Evolutionary conservation across 2,797 vertebrate species (phyloP).

Genomic region (Nyctalus aviator): DNA sequence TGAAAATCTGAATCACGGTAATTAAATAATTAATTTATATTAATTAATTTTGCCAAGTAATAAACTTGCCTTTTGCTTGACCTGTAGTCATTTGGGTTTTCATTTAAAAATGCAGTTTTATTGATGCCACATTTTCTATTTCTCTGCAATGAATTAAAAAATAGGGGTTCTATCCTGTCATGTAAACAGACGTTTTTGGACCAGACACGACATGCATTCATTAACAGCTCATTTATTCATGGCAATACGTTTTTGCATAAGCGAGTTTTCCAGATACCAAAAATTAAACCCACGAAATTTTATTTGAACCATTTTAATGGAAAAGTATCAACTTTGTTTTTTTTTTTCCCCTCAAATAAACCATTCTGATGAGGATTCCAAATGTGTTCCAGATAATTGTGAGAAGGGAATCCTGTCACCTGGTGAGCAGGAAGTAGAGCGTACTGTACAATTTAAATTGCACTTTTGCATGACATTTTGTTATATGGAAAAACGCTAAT

Average conservation of each 20-base stretch:
- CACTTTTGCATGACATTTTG: not conserved
- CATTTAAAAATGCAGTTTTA: constrained; percentile 16
- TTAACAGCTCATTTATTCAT: constrained; percentile 71
- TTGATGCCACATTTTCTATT: not conserved
- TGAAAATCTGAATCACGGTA: not conserved
- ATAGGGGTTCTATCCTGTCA: constrained; percentile 36
- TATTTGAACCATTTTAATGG: constrained; percentile 58
- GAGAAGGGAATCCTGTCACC: constrained; percentile 23
- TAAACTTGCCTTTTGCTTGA: constrained; percentile 21
- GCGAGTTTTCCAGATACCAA: constrained; percentile 66
- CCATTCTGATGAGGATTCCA: not conserved
- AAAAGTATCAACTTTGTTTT: constrained; percentile 28
- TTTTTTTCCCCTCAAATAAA: constrained; percentile 46
- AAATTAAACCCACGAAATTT: constrained; percentile 59
- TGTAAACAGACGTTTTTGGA: constrained; percentile 63
- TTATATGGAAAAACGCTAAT: not conserved
- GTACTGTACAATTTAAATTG: constrained; percentile 19
- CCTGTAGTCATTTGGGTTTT: not conserved
- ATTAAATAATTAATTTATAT: not conserved
- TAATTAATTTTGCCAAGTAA: constrained; percentile 21
- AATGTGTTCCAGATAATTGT: not conserved
- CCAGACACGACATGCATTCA: constrained; percentile 52
- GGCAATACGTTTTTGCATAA: constrained; percentile 65
- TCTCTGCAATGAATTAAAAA: constrained; percentile 36
- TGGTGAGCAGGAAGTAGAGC: constrained; percentile 20